phyloP scores from a whole-genome alignment of 35 echinoderm and acorn worm species.

The Apostichopus californicus region DNA sequence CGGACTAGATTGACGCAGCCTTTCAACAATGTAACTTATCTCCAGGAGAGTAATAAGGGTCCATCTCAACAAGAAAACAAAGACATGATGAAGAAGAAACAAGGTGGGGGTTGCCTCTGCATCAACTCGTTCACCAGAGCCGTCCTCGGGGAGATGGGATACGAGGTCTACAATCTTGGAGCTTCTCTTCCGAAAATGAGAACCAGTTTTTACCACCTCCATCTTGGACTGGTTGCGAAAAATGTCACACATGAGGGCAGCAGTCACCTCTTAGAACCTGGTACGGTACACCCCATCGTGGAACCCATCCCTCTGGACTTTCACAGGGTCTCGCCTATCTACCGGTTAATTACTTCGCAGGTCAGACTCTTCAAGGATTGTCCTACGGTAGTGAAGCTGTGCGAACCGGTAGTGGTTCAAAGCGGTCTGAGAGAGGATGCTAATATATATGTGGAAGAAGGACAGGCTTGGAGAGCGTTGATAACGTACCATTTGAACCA shows the following conservation, averaged over 20 bases:
- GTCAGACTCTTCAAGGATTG: background rate
- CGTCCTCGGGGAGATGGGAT: background rate
- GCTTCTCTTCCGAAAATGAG: background rate
- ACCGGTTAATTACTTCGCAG: background rate
- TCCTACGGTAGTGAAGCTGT: background rate
- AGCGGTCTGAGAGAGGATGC: background rate
- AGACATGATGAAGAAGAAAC: background rate
- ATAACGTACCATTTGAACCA: background rate
- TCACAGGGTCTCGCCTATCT: background rate
- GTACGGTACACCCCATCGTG: background rate
- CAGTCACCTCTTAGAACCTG: background rate
- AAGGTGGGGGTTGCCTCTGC: background rate
- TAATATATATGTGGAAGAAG: background rate
- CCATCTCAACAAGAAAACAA: background rate
- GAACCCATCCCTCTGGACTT: conserved; percentile 4
- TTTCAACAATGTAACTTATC: background rate
- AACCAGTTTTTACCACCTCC: background rate
- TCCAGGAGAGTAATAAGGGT: background rate
- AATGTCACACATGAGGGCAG: background rate
- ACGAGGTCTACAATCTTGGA: background rate
- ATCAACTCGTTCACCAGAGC: background rate
- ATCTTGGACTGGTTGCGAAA: background rate
- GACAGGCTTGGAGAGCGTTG: background rate
- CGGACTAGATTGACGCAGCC: background rate
- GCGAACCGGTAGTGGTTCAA: background rate